A percentile compares a stretch with the other conserved stretches of the same genome.
These are phyloP conservation scores for Brachypodius melanocephalos DNA, from an alignment of 2,113 vertebrate species.

Conservation along the genomic window DNA sequence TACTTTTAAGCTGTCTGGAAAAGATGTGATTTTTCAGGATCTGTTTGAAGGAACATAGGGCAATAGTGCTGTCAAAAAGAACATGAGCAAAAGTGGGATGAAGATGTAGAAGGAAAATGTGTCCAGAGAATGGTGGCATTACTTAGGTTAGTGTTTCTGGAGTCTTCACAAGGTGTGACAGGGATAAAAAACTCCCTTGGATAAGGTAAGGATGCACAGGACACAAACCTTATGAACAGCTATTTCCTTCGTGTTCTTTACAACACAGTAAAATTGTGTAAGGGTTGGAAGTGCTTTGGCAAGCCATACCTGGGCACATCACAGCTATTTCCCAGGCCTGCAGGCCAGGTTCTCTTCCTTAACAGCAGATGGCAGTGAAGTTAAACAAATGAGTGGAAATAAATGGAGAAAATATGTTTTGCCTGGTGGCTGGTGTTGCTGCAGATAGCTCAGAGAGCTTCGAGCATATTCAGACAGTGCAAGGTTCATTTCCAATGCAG, in stretches of 20 bases:
- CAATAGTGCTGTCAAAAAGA: neutral
- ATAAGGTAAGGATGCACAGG: neutral
- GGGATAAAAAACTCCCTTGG: neutral
- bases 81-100: neutral
- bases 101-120: rapidly evolving
- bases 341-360: neutral
- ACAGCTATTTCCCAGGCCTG: neutral
- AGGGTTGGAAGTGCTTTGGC: neutral
- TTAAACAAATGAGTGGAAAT: conserved; percentile 67
- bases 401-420: neutral
- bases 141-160: neutral
- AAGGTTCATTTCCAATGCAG: neutral
- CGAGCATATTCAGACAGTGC: neutral
- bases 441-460: neutral
- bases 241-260: neutral
- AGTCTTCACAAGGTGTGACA: neutral
- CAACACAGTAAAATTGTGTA: neutral
- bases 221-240: neutral
- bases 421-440: neutral
- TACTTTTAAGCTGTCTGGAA: neutral
- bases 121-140: neutral
- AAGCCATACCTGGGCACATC: neutral
- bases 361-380: conserved; percentile 76
- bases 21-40: neutral
- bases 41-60: neutral